phyloP scores from a whole-genome alignment of 1,140 invertebrate species.

The Caenorhabditis inopinata region DNA sequence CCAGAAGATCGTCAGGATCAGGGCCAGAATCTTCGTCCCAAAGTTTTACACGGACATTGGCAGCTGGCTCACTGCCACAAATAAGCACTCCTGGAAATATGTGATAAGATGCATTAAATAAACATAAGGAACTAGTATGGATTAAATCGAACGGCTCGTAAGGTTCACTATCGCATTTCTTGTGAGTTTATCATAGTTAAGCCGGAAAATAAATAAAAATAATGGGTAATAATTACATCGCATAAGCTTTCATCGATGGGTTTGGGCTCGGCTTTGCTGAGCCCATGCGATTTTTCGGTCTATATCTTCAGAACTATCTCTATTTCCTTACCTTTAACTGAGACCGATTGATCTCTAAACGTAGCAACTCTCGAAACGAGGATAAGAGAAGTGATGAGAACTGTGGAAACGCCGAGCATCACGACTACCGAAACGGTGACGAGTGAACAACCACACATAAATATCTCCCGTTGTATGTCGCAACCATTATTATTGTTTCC shows the following conservation, averaged over 20 bases:
- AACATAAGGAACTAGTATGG: too few species aligned
- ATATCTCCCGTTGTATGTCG: not conserved
- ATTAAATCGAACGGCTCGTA: too few species aligned
- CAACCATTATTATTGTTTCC: constrained; percentile 10
- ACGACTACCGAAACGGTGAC: constrained; percentile 18
- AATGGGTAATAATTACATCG: too few species aligned
- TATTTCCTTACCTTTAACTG: constrained; percentile 24
- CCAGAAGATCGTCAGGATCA: constrained; percentile 58
- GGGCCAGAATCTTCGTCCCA: constrained; percentile 52
- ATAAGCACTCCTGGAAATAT: constrained; percentile 36
- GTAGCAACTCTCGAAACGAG: constrained; percentile 4
- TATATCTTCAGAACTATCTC: not conserved
- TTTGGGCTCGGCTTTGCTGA: too few species aligned
- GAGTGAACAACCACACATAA: constrained; percentile 33
- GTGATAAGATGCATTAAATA: too few species aligned
- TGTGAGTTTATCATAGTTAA: too few species aligned
- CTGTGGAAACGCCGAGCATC: constrained; percentile 16
- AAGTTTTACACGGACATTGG: constrained; percentile 39
- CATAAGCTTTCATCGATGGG: too few species aligned
- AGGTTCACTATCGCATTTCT: too few species aligned
- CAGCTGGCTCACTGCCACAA: constrained; percentile 38
- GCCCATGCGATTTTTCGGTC: too few species aligned
- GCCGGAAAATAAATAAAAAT: too few species aligned
- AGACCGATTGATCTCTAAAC: constrained; percentile 38
- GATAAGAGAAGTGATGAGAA: constrained; percentile 10